These are phyloP conservation scores for Galeopterus variegatus DNA, from an alignment of 2,113 vertebrate species.

Conservation along the genomic window DNA sequence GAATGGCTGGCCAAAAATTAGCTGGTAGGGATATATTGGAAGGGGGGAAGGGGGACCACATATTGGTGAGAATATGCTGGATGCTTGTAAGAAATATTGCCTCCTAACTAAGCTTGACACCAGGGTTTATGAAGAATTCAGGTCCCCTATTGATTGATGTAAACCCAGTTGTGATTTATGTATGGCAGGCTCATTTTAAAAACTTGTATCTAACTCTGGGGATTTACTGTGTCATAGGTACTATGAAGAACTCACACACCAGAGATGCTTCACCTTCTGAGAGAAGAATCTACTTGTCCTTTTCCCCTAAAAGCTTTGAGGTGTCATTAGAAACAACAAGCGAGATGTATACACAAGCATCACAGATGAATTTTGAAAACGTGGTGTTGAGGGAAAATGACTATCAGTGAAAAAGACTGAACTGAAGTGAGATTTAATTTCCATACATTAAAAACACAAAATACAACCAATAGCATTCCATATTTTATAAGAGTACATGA, in stretches of 20 bases:
- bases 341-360: neutral
- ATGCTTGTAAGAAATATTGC: slow-evolving; percentile 14
- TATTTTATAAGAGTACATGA: neutral
- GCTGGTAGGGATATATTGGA: neutral
- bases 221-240: neutral
- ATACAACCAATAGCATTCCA: too few species aligned
- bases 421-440: slow-evolving; percentile 18
- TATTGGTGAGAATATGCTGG: neutral
- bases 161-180: neutral
- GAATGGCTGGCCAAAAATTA: neutral
- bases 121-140: neutral
- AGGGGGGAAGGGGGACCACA: rapidly evolving
- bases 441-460: neutral
- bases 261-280: neutral
- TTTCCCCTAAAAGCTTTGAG: neutral
- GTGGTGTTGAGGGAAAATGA: neutral
- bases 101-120: neutral
- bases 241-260: neutral
- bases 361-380: neutral
- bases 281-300: slow-evolving; percentile 4
- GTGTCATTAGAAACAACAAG: slow-evolving; percentile 21
- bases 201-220: neutral
- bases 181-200: slow-evolving; percentile 30
- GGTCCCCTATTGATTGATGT: neutral
- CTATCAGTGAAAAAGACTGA: slow-evolving; percentile 9